Base-by-base conservation (phyloP, 2,113 vertebrate species). In the Rhodinocichla rosea region DNA sequence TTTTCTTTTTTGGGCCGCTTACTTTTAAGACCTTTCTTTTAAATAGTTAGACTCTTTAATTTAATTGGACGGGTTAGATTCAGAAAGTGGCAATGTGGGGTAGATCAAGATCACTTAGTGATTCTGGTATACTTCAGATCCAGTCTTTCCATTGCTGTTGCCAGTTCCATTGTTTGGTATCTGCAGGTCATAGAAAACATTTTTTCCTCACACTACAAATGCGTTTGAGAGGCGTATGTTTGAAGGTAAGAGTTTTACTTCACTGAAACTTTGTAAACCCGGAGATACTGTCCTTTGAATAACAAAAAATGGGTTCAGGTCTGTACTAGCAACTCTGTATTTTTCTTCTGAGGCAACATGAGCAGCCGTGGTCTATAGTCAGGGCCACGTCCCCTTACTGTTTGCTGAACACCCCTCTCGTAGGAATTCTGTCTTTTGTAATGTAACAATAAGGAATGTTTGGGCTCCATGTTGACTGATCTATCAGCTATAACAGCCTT, bases 381-480 rank as follows among this genome's bases (percentile, higher is more conserved):
- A 7, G 39, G n/a, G n/a, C n/a, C 16, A 50, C n/a, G 45, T 27
- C 6, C 14, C 81, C 26, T 56, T 55, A 11, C 1, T 0, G 0
- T 65, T 70, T 50, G 18, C 52, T 56, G 37, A 70, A 42, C 24
- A 11, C 24, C 10, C 3, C 16, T 84, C 14, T 74, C 22, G 2
- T 57, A 37, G 1, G 9, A 74, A 32, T 86, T 83, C 47, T 78
- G 24, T 52, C 35, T 75, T 62, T 26, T 68, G 10, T 67, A 22
- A 30, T 13, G 8, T 56, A 22, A 16, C 5, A 7, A 1, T 56
- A 30, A 59, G 24, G 11, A 22, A 44, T 83, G 20, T 42, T 76
- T 12, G 26, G 18, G 7, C 19, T 74, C 23, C 64, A 0, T 78
- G 24, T 75, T 84, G 12, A 7, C 19, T 91, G 1, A 13, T 50